Evolutionary conservation across 2,888 invertebrate species (phyloP), one percentile per base, ranked within the genome.

Genomic region (Galeopsomyia nigrocyanea): DNA sequence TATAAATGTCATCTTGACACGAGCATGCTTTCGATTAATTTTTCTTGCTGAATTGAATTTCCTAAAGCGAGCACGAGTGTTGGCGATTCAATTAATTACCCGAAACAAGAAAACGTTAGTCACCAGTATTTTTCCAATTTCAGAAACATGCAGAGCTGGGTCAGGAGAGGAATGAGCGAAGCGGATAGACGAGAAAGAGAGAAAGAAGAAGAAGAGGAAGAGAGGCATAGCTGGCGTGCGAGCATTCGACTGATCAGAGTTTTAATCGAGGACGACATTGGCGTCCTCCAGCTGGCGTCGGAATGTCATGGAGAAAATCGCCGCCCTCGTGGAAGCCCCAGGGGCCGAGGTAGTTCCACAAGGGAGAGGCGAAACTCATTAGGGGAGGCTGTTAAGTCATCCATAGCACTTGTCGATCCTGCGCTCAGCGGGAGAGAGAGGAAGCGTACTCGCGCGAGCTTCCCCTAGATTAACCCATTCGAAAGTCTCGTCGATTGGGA

Each of bases 261-360:
- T 77, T 77, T 77, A 77, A 77, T 77, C 75, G 74, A 75, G 75
- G 50, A 47, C 62, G 68, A 58, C 62, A 56, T 53, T 47, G 51
- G 60, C 58, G 39, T 64, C 39, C 26, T 67, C 62, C 58, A 64
- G 58, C 67, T 72, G 63, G 50, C 56, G 67, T 62, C 14, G 73
- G 61, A 73, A 73, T 73, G 62, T 67, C 62, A 73, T 66, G 46
- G 47, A 47, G 72, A 69, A 73, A 58, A 55, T 67, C 71, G 61
- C 49, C 39, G 49, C 10, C 46, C 10, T 57, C 70, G 55, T 47
- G 50, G 21, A 7, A 39, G 26, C 58, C 51, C 50, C 39, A 60
- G 51, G 61, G 56, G 58, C 70, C 55, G 22, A 19, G 47, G 47
- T 16, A 65, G 53, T 53, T 47, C 31, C 50, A 16, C 47, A 47